These are phyloP conservation scores for Pseudomyrmex gracilis DNA, from an alignment of 1,140 invertebrate genomes.

Conservation along the genomic window DNA sequence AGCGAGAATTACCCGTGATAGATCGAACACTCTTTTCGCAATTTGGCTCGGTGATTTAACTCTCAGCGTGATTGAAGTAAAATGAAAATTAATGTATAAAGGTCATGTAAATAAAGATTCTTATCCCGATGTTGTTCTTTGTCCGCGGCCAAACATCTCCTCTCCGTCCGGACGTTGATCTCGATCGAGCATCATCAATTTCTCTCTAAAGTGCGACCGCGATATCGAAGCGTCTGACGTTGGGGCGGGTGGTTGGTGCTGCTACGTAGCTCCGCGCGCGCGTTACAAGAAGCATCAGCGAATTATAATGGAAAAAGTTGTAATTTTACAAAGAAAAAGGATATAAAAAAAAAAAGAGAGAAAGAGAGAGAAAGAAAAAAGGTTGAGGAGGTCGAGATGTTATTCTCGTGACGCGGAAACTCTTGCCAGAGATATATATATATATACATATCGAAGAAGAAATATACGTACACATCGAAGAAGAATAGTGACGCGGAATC, in stretches of 20 bases:
- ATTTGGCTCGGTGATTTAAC: constrained; percentile 7
- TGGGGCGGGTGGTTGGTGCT: background rate
- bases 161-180: constrained; percentile 34
- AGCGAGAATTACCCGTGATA: background rate
- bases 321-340: background rate
- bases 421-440: constrained; percentile 13
- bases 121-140: constrained; percentile 31
- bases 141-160: constrained; percentile 15
- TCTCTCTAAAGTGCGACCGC: background rate
- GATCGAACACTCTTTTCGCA: background rate
- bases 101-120: constrained; percentile 18
- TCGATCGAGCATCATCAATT: constrained; percentile 24
- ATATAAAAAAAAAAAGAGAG: no score
- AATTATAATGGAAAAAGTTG: background rate
- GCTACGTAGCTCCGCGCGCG: background rate
- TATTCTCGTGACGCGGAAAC: constrained; percentile 28
- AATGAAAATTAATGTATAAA: constrained; percentile 23
- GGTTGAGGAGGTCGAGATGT: constrained; percentile 1
- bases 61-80: background rate
- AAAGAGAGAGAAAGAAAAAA: background rate
- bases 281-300: no score
- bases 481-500: background rate
- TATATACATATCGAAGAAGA: constrained; percentile 30
- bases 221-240: background rate
- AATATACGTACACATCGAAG: no score